phyloP scores from a whole-genome alignment of 2,888 invertebrate genomes.

The Holacanthella duospinosa region DNA sequence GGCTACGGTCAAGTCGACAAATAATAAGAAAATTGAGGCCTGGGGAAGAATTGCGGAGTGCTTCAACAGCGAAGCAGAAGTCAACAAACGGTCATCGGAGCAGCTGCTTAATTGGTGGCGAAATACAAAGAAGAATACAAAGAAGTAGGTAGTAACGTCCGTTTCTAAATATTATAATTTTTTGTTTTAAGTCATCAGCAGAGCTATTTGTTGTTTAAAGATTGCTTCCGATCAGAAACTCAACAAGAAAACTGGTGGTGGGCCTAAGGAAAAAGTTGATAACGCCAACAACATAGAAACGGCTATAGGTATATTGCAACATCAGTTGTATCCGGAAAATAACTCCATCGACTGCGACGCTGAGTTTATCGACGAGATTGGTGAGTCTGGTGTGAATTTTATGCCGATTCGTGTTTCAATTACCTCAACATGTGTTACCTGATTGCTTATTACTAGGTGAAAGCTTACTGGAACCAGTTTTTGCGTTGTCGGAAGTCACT shows the following conservation, averaged over 20 bases:
- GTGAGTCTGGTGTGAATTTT: no score
- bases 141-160: not conserved
- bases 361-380: not conserved
- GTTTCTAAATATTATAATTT: not conserved
- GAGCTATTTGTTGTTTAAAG: not conserved
- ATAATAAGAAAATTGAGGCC: not conserved
- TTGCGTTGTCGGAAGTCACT: not conserved
- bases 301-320: not conserved
- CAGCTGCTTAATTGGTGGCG: not conserved
- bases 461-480: not conserved
- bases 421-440: not conserved
- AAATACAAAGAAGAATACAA: not conserved
- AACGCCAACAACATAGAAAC: not conserved
- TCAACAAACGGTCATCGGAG: not conserved
- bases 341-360: not conserved
- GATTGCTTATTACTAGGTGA: not conserved
- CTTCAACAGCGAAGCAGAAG: not conserved
- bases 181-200: not conserved
- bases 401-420: no score
- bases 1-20: not conserved
- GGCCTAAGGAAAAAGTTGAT: not conserved
- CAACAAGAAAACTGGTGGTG: not conserved
- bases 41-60: not conserved
- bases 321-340: not conserved
- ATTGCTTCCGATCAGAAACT: slow-evolving; percentile 1